Percentiles rank a stretch among this genome's conserved stretches.
These are phyloP conservation scores for Neodiprion lecontei DNA, from an alignment of 1,140 invertebrate genomes.

Conservation along the genomic window DNA sequence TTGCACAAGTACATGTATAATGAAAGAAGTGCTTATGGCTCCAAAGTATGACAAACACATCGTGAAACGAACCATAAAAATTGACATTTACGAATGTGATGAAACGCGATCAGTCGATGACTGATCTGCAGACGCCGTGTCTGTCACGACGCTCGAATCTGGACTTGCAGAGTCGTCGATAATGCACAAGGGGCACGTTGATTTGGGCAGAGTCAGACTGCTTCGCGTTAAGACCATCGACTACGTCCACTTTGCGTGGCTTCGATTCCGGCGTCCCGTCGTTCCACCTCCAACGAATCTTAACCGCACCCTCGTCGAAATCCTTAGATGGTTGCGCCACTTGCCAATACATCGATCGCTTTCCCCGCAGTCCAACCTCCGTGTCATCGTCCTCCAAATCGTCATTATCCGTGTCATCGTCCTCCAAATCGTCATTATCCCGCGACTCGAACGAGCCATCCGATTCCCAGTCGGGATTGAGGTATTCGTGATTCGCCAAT, in stretches of 20 bases:
- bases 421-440: background rate
- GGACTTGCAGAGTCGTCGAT: background rate
- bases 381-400: background rate
- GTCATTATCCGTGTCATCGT: background rate
- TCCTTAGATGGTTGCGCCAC: background rate
- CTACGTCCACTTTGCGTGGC: too few species aligned
- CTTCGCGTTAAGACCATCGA: background rate
- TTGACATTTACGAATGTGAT: too few species aligned
- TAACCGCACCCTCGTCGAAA: background rate
- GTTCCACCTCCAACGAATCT: background rate
- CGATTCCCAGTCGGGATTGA: background rate
- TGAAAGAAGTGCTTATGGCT: too few species aligned
- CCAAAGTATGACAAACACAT: too few species aligned
- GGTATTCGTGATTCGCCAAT: too few species aligned
- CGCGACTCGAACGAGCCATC: background rate
- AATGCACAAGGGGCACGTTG: too few species aligned
- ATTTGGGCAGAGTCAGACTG: too few species aligned
- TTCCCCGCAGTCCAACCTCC: background rate
- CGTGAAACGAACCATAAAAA: too few species aligned
- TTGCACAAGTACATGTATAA: too few species aligned
- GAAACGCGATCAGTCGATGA: too few species aligned
- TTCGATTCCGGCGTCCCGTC: background rate
- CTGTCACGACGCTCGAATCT: background rate
- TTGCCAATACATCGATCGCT: background rate
- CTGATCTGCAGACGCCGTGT: background rate